Evolutionary conservation across 2,797 vertebrate genomes (phyloP).

Genomic region (Thripadectes ignobilis): DNA sequence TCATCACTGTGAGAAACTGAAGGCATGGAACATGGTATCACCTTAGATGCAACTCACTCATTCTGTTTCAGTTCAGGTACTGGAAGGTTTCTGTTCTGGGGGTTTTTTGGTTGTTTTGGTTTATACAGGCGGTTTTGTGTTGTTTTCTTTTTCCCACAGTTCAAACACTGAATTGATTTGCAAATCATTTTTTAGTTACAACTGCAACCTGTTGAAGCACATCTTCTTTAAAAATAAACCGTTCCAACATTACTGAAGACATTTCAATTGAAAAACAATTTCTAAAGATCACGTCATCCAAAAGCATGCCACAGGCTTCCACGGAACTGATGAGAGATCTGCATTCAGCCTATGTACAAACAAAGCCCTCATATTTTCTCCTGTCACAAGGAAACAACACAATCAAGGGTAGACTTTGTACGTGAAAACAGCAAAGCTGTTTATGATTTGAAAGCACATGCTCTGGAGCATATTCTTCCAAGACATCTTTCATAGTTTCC

Average conservation of each 20-base stretch:
- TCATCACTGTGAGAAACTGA: neutral
- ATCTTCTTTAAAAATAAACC: neutral
- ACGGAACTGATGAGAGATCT: neutral
- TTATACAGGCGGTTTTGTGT: neutral
- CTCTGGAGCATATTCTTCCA: neutral
- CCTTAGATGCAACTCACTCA: neutral
- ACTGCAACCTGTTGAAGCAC: neutral
- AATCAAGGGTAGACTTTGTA: neutral
- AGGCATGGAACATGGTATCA: neutral
- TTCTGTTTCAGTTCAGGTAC: neutral
- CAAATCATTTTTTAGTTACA: neutral
- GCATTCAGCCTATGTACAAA: neutral
- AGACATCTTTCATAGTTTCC: neutral
- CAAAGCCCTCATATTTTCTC: neutral
- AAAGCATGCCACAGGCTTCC: neutral
- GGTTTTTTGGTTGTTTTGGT: rapidly evolving
- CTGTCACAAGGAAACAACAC: neutral
- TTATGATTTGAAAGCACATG: neutral
- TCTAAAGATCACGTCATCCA: neutral
- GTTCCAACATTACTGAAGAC: neutral
- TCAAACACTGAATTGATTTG: neutral
- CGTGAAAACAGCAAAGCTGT: neutral
- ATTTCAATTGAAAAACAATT: neutral
- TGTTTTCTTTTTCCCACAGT: neutral
- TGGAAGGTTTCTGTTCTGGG: rapidly evolving